Percentiles rank a stretch among this genome's conserved stretches.
phyloP scores from a whole-genome alignment of 2,797 vertebrate genomes.

The Peromyscus nudipes region DNA sequence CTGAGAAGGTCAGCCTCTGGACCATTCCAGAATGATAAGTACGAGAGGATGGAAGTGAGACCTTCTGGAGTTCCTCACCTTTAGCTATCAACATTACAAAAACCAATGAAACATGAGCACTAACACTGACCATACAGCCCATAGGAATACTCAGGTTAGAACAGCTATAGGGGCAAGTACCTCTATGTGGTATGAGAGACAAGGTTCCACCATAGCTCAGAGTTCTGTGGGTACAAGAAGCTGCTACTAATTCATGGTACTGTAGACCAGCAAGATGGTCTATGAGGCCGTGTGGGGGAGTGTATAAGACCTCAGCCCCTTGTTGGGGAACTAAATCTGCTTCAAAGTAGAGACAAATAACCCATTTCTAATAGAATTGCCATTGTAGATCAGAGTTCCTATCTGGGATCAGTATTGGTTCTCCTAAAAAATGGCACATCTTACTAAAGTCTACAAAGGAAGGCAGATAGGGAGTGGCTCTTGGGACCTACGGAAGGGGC shows the following conservation, averaged over 20 bases:
- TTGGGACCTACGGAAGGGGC: background rate
- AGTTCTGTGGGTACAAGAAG: background rate
- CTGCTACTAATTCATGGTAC: background rate
- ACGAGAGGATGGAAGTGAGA: background rate
- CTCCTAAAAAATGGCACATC: background rate
- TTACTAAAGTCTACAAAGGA: background rate
- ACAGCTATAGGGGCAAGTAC: background rate
- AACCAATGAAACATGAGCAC: background rate
- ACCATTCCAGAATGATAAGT: background rate
- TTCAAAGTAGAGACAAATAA: background rate
- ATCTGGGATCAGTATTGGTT: background rate
- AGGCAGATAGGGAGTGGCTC: fast-evolving
- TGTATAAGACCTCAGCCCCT: no score
- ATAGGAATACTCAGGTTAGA: background rate
- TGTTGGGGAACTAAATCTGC: background rate
- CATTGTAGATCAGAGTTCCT: background rate
- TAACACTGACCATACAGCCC: background rate
- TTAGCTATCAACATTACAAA: background rate
- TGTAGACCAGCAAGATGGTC: background rate
- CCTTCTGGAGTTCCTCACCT: background rate
- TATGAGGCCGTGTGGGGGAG: background rate
- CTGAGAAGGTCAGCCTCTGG: background rate
- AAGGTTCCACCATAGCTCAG: background rate
- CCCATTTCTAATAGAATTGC: background rate
- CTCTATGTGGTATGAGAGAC: background rate